Conservation (phyloP, 2,888 invertebrate genomes). For the Andricus curvator region DNA sequence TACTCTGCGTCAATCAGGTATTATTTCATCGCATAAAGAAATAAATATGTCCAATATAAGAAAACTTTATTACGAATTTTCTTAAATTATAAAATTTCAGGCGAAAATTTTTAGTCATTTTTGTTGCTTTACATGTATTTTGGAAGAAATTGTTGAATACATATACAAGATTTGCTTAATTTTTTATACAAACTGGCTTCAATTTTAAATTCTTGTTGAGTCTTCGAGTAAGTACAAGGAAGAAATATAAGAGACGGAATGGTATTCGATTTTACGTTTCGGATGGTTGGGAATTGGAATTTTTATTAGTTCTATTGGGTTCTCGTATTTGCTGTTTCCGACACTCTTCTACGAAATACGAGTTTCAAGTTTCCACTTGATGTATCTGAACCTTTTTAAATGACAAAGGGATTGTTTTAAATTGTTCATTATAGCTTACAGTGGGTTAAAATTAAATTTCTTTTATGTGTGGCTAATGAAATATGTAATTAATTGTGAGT, state of each 20-base stretch:
- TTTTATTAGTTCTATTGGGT: constrained; percentile 37
- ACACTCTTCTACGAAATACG: constrained; percentile 12
- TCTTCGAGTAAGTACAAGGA: neutral
- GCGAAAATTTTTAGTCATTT: too few relatives aligned
- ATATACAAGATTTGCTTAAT: too few relatives aligned
- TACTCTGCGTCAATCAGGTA: neutral
- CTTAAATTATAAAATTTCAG: too few relatives aligned
- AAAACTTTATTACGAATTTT: neutral
- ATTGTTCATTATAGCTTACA: too few relatives aligned
- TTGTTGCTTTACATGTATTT: too few relatives aligned
- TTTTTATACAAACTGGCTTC: too few relatives aligned
- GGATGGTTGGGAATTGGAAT: constrained; percentile 3
- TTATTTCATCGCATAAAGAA: neutral
- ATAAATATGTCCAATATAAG: neutral
- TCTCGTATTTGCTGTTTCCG: neutral
- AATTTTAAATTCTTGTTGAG: too few relatives aligned
- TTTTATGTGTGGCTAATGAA: too few relatives aligned
- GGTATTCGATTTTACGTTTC: constrained; percentile 12
- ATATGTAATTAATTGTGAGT: too few relatives aligned
- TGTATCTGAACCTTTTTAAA: constrained; percentile 4
- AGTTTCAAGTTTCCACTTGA: neutral
- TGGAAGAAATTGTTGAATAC: too few relatives aligned
- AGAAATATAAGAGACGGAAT: constrained; percentile 8
- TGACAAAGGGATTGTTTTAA: too few relatives aligned
- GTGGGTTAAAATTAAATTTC: too few relatives aligned